These are phyloP conservation scores for Corbicula japonica DNA, from an alignment of 2,888 invertebrate genomes.

Conservation along the genomic window DNA sequence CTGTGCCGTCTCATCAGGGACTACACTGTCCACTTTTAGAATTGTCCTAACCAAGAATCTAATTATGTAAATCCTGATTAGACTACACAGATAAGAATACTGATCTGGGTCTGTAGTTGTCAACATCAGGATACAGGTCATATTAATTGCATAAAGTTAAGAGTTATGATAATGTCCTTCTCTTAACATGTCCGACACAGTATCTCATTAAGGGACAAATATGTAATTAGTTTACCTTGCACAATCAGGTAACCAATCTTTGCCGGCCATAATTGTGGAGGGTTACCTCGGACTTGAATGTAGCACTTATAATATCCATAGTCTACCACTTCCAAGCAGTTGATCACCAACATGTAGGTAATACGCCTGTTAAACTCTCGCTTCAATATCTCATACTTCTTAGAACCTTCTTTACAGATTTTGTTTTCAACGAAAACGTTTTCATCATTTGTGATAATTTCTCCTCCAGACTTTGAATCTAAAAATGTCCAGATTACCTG, in stretches of 20 bases:
- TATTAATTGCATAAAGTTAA: no score
- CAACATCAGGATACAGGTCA: no score
- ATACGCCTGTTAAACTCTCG: conserved; percentile 68
- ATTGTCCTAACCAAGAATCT: no score
- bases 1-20: no score
- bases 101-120: no score
- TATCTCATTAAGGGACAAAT: no score
- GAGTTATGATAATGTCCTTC: no score
- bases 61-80: no score
- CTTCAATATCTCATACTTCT: conserved; percentile 72
- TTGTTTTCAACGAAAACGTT: conserved; percentile 62
- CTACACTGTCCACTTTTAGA: no score
- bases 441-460: conserved; percentile 70
- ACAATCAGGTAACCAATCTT: conserved; percentile 77
- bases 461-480: conserved; percentile 59
- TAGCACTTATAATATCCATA: conserved; percentile 81
- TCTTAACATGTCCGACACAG: no score
- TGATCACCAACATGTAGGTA: conserved; percentile 81
- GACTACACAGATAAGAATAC: no score
- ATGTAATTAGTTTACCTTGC: conserved; percentile 78
- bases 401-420: conserved; percentile 67
- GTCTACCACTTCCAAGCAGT: conserved; percentile 79
- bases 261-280: conserved; percentile 67
- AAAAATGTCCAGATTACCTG: conserved; percentile 72
- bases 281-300: conserved; percentile 72